These are phyloP conservation scores for Rhincodon typus DNA, from an alignment of 2,797 vertebrate species.

Conservation along the genomic window DNA sequence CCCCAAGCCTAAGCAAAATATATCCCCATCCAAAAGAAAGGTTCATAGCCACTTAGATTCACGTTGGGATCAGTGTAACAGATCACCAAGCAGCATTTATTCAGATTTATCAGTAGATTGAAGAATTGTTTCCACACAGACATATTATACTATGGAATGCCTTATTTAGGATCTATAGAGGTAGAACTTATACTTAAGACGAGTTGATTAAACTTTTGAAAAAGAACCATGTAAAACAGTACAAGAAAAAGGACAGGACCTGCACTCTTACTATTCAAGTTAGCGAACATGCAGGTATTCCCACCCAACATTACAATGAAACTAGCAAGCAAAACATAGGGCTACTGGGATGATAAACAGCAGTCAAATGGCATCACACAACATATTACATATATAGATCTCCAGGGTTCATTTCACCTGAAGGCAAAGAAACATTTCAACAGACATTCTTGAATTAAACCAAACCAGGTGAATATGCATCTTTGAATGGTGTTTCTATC, in stretches of 20 bases:
- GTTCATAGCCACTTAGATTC: not conserved
- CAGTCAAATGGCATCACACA: not conserved
- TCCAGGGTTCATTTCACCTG: not conserved
- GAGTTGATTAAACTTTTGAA: not conserved
- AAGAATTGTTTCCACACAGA: not conserved
- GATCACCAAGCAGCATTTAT: not conserved
- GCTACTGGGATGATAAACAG: not conserved
- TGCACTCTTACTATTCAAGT: not conserved
- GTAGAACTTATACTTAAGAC: not conserved
- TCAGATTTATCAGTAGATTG: not conserved
- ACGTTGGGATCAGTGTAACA: not conserved
- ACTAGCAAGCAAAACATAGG: not conserved
- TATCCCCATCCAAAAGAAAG: not conserved
- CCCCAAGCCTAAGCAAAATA: not conserved
- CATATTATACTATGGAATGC: not conserved
- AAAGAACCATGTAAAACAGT: not conserved
- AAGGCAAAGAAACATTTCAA: not conserved
- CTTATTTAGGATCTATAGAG: not conserved
- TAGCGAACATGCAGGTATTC: not conserved
- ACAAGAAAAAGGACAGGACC: not conserved
- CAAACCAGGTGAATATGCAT: not conserved
- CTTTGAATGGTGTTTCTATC: not conserved
- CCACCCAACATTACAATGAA: not conserved
- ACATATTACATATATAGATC: not conserved
- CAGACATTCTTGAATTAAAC: not conserved